Conservation (phyloP, 2,888 invertebrate genomes). For the Apotomis betuletana region DNA sequence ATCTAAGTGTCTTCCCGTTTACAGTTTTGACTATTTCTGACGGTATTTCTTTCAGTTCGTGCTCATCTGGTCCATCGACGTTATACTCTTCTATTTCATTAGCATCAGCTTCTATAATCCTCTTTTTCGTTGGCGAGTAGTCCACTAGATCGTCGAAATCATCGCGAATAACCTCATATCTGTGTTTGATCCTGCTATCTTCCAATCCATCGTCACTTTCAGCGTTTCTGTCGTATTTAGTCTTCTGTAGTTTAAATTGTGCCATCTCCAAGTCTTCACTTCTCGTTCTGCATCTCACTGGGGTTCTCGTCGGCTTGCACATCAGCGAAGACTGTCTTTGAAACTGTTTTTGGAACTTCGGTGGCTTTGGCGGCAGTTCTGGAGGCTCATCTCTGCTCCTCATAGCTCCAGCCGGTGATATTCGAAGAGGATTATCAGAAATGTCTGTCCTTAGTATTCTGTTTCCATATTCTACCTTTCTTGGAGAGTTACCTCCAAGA, state of each 20-base stretch:
- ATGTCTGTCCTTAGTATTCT: constrained; percentile 77
- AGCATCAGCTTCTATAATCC: constrained; percentile 73
- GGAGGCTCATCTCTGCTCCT: constrained; percentile 71
- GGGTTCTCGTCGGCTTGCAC: constrained; percentile 75
- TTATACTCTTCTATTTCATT: constrained; percentile 80
- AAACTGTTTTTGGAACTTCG: constrained; percentile 70
- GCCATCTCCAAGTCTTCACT: constrained; percentile 81
- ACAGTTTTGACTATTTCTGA: constrained; percentile 85
- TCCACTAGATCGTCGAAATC: constrained; percentile 71
- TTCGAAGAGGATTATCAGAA: constrained; percentile 76
- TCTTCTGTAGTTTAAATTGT: constrained; percentile 63
- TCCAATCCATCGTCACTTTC: constrained; percentile 69
- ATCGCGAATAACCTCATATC: constrained; percentile 84
- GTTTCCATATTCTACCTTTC: constrained; percentile 68
- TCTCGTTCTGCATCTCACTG: constrained; percentile 65
- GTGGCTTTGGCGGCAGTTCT: constrained; percentile 75
- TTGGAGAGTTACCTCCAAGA: constrained; percentile 75
- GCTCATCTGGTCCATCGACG: constrained; percentile 81
- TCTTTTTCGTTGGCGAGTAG: constrained; percentile 79
- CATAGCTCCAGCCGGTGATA: constrained; percentile 59
- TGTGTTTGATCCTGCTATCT: constrained; percentile 68
- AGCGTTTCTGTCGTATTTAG: constrained; percentile 64
- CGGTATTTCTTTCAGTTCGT: constrained; percentile 83
- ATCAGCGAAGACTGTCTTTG: constrained; percentile 76
- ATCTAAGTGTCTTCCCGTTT: constrained; percentile 83